Conservation (phyloP, 2,113 vertebrate species). For the Coracopsis vasa region DNA sequence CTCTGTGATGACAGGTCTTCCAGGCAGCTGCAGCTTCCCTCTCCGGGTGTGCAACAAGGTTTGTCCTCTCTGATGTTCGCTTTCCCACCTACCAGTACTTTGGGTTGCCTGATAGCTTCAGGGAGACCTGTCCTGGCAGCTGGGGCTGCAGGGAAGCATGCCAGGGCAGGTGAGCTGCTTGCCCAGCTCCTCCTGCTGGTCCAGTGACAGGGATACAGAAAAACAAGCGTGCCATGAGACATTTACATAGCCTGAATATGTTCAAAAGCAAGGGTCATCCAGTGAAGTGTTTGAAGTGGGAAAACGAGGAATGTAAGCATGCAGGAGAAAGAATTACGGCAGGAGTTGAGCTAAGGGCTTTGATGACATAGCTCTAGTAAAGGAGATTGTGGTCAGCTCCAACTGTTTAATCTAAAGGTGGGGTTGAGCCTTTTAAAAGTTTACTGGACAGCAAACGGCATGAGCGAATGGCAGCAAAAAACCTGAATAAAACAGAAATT, state of each 20-base stretch:
- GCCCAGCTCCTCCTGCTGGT: not conserved
- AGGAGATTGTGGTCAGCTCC: not conserved
- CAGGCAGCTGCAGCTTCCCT: not conserved
- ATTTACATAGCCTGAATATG: not conserved
- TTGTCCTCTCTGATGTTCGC: not conserved
- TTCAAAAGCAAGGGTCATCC: not conserved
- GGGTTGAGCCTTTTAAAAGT: not conserved
- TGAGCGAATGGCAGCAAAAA: not conserved
- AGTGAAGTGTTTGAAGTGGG: not conserved
- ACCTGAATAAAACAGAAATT: not conserved
- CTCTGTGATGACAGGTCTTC: not conserved
- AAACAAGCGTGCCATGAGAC: not conserved
- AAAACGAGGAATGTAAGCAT: not conserved
- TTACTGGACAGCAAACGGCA: not conserved
- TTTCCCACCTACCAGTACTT: not conserved
- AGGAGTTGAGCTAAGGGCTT: not conserved
- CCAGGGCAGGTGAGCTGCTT: not conserved
- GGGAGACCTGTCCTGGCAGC: not conserved
- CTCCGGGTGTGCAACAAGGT: fast-evolving
- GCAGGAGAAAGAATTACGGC: not conserved
- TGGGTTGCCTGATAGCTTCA: not conserved
- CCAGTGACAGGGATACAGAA: not conserved
- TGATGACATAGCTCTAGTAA: not conserved
- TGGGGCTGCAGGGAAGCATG: not conserved
- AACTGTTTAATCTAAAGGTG: not conserved